phyloP scores from a whole-genome alignment of 2,888 invertebrate genomes.

The Ctenicera cuprea region DNA sequence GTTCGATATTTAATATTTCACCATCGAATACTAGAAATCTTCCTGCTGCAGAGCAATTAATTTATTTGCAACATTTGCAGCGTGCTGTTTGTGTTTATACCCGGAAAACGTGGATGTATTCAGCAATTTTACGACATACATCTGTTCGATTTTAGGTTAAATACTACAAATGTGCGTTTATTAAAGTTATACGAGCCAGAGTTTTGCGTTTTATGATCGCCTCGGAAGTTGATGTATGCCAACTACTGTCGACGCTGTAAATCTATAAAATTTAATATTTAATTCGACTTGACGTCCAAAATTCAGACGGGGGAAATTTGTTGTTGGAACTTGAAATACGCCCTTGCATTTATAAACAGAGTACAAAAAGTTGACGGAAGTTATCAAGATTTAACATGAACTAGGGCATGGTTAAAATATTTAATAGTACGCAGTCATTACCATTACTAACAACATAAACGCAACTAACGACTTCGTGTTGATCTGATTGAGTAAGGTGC shows the following conservation, averaged over 20 bases:
- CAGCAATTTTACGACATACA: constrained; percentile 21
- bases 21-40: background rate
- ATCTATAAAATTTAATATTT: constrained; percentile 17
- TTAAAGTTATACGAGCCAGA: constrained; percentile 10
- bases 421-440: background rate
- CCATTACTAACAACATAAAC: too few species aligned
- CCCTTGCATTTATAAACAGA: background rate
- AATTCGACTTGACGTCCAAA: background rate
- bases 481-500: too few species aligned
- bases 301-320: background rate
- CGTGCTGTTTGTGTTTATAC: constrained; percentile 2
- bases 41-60: background rate
- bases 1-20: background rate
- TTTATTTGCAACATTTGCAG: constrained; percentile 1
- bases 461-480: too few species aligned
- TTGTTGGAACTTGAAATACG: background rate
- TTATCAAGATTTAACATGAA: background rate
- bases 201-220: constrained; percentile 11
- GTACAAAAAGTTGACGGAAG: background rate
- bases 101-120: constrained; percentile 8
- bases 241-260: constrained; percentile 12
- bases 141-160: constrained; percentile 28
- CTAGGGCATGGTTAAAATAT: background rate
- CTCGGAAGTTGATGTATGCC: constrained; percentile 7
- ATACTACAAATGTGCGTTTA: constrained; percentile 8